Evolutionary conservation across 2,888 invertebrate species (phyloP).

Genomic region (Panopea generosa): DNA sequence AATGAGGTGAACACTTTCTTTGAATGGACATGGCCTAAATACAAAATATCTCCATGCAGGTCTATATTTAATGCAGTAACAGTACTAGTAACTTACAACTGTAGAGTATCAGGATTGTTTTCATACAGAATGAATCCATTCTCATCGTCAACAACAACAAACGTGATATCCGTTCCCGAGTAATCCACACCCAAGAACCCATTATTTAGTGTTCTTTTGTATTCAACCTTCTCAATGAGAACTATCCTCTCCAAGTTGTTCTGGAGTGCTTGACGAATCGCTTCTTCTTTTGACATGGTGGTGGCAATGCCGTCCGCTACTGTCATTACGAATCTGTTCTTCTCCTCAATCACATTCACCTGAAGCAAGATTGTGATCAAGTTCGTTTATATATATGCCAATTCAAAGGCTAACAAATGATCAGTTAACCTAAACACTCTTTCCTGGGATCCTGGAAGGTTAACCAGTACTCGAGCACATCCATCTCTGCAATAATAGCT

Average conservation of each 20-base stretch:
- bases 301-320: conserved; percentile 91
- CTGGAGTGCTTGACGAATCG: conserved; percentile 63
- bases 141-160: conserved; percentile 61
- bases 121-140: conserved; percentile 52
- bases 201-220: conserved; percentile 40
- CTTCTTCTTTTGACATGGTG: conserved; percentile 50
- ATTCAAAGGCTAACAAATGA: too few relatives aligned
- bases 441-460: too few relatives aligned
- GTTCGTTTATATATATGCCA: too few relatives aligned
- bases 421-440: too few relatives aligned
- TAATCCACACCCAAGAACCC: conserved; percentile 51
- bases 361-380: conserved; percentile 78
- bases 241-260: conserved; percentile 61
- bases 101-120: conserved; percentile 29
- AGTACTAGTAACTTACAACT: conserved; percentile 44
- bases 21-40: too few relatives aligned
- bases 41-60: too few relatives aligned
- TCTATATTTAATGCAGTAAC: too few relatives aligned
- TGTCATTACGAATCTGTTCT: conserved; percentile 92
- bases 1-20: too few relatives aligned
- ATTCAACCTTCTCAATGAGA: conserved; percentile 64
- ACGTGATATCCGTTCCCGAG: conserved; percentile 63
- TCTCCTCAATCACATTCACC: conserved; percentile 92
- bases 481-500: too few relatives aligned
- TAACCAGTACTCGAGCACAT: too few relatives aligned